These are phyloP conservation scores for Patagioenas fasciata DNA, from an alignment of 2,113 vertebrate genomes.

Conservation along the genomic window DNA sequence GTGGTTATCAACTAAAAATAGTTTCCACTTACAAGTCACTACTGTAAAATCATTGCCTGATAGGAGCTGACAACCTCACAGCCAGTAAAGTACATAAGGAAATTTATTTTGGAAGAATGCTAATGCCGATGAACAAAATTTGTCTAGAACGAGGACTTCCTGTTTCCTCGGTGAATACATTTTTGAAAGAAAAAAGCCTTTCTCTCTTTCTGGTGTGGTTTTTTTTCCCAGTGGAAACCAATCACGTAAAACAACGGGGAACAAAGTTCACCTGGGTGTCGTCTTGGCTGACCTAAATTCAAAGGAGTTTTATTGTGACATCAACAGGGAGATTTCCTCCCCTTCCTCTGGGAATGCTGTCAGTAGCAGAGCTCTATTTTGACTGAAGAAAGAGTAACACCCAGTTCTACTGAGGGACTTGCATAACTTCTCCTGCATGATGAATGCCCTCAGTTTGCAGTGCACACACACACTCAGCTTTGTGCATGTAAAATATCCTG, in stretches of 20 bases:
- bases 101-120: not conserved
- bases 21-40: not conserved
- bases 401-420: fast-evolving
- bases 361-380: not conserved
- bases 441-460: not conserved
- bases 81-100: not conserved
- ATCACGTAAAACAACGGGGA: not conserved
- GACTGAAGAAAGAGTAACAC: not conserved
- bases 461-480: not conserved
- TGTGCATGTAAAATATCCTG: fast-evolving
- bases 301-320: not conserved
- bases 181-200: not conserved
- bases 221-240: not conserved
- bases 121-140: not conserved
- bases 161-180: not conserved
- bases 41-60: not conserved
- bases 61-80: not conserved
- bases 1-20: not conserved
- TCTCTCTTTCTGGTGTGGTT: not conserved
- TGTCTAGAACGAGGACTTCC: not conserved
- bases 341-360: not conserved
- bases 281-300: not conserved
- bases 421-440: fast-evolving
- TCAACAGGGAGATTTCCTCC: not conserved
- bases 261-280: not conserved